These are phyloP conservation scores for Percina caprodes DNA, from an alignment of 2,113 vertebrate species.

Conservation along the genomic window DNA sequence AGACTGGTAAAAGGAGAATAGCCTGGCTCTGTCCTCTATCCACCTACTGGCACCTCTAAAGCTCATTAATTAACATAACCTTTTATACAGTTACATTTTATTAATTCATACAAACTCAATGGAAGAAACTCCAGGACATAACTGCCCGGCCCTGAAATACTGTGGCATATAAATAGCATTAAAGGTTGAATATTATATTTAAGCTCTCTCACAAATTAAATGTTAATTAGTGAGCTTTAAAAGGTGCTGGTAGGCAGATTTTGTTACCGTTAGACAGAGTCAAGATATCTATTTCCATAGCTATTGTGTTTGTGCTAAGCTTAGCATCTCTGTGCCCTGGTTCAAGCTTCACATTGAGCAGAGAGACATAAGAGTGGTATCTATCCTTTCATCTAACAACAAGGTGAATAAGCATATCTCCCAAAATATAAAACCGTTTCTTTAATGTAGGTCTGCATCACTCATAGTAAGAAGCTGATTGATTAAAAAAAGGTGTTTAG, in stretches of 20 bases:
- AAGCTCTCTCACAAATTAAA: background rate
- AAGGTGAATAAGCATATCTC: background rate
- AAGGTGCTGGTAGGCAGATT: background rate
- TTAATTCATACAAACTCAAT: background rate
- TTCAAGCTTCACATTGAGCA: background rate
- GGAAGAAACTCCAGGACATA: background rate
- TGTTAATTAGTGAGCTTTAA: background rate
- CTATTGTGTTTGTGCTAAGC: background rate
- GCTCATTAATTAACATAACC: too few species aligned
- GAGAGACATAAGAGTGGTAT: background rate
- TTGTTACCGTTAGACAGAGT: background rate
- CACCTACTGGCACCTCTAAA: background rate
- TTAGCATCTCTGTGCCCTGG: background rate
- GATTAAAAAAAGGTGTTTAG: constrained; percentile 7
- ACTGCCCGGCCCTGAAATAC: background rate
- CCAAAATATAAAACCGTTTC: background rate
- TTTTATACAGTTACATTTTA: background rate
- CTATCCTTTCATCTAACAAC: background rate
- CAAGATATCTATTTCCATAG: background rate
- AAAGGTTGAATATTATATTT: background rate
- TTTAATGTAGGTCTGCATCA: background rate
- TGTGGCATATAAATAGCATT: background rate
- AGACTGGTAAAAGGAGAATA: background rate
- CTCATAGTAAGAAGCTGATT: background rate
- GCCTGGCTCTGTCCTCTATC: background rate